A percentile compares a stretch with the other conserved stretches of the same genome.
phyloP scores from a whole-genome alignment of 30 jellyfish, hydroid and myxozoan genomes.

The Aurelia sp. region DNA sequence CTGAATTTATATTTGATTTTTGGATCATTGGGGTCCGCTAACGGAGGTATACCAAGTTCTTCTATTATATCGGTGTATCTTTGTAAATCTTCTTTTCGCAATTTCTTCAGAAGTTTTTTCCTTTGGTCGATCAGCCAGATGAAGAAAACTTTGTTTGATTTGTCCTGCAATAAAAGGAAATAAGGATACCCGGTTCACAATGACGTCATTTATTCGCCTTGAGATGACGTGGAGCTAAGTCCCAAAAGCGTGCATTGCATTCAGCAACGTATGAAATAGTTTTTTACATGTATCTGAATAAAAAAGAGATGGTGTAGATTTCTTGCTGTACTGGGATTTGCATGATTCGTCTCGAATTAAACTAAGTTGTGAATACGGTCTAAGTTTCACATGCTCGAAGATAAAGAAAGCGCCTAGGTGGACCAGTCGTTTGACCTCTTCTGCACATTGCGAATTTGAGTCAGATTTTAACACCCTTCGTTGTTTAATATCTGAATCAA shows the following conservation, averaged over 20 bases:
- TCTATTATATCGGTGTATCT: conserved; percentile 68
- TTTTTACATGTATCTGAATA: too few species aligned
- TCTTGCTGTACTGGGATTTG: too few species aligned
- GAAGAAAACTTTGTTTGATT: conserved; percentile 73
- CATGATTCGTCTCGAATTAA: too few species aligned
- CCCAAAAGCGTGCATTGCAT: too few species aligned
- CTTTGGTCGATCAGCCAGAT: conserved; percentile 94
- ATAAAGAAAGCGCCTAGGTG: background rate
- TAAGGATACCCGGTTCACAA: background rate
- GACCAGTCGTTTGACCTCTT: background rate
- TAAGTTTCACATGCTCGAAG: too few species aligned
- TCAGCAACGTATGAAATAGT: too few species aligned
- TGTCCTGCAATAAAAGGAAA: conserved; percentile 56
- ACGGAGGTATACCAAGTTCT: conserved; percentile 81
- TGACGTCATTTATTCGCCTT: too few species aligned
- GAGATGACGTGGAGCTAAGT: too few species aligned
- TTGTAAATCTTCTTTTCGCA: conserved; percentile 49
- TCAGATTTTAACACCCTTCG: background rate
- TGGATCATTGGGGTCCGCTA: conserved; percentile 85
- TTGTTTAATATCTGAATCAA: too few species aligned
- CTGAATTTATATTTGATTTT: conserved; percentile 80
- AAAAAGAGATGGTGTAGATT: too few species aligned
- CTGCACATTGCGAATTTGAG: background rate
- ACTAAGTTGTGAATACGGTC: too few species aligned
- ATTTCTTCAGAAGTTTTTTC: conserved; percentile 71